Conservation (phyloP, 1,140 invertebrate genomes). For the Drosophila parabipectinata region DNA sequence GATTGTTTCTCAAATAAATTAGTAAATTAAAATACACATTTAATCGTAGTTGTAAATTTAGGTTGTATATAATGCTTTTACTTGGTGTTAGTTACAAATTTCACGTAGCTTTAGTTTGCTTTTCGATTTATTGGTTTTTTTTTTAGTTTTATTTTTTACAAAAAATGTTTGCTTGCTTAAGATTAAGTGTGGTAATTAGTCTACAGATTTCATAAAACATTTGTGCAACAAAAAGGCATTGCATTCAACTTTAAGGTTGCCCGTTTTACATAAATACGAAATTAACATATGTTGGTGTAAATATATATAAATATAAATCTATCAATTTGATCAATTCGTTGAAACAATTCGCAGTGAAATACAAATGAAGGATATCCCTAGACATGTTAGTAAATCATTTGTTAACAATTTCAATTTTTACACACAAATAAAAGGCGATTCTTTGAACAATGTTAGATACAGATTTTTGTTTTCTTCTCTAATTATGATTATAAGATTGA, state of each 20-base stretch:
- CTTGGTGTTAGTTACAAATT: conserved; percentile 80
- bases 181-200: conserved; percentile 72
- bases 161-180: conserved; percentile 63
- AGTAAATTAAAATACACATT: conserved; percentile 60
- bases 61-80: conserved; percentile 55
- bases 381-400: conserved; percentile 49
- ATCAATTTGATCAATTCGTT: conserved; percentile 68
- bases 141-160: conserved; percentile 44
- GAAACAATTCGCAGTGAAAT: conserved; percentile 66
- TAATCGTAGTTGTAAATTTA: conserved; percentile 45
- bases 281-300: conserved; percentile 57
- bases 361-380: conserved; percentile 42
- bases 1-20: conserved; percentile 70
- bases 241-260: conserved; percentile 58
- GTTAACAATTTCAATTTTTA: conserved; percentile 55
- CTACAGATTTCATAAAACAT: conserved; percentile 73
- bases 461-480: conserved; percentile 17
- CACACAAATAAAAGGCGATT: conserved; percentile 71
- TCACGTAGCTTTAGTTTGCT: conserved; percentile 50
- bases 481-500: conserved; percentile 5
- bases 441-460: conserved; percentile 62
- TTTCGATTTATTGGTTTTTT: conserved; percentile 48
- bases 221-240: conserved; percentile 81
- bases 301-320: conserved; percentile 54
- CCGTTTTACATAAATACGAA: conserved; percentile 69